phyloP scores from a whole-genome alignment of 2,113 vertebrate genomes.

The Pachyramphus minor region DNA sequence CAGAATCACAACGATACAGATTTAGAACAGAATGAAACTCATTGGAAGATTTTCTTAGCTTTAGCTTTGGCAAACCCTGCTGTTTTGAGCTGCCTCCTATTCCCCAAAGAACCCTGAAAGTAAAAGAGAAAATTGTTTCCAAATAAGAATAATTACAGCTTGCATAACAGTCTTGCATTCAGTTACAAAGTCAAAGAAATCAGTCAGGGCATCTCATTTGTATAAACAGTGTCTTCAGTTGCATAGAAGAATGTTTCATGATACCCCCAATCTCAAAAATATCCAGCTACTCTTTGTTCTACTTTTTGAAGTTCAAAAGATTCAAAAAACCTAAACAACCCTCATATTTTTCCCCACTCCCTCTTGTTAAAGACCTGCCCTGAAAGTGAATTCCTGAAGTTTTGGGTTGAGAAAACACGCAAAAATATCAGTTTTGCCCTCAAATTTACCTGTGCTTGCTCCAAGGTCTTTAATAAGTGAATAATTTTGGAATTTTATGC shows the following conservation, averaged over 20 bases:
- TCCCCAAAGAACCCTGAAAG: constrained; percentile 20
- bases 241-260: neutral
- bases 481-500: neutral
- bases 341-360: neutral
- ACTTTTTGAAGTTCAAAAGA: neutral
- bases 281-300: neutral
- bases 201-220: neutral
- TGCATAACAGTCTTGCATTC: constrained; percentile 34
- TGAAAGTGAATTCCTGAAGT: neutral
- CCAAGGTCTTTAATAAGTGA: neutral
- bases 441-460: neutral
- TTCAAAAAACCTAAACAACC: neutral
- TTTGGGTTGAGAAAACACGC: neutral
- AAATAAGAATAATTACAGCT: constrained; percentile 49
- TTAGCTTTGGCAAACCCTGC: neutral
- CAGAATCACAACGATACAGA: neutral
- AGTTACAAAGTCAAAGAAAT: constrained; percentile 36
- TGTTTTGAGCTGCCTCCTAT: constrained; percentile 32
- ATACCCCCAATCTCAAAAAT: neutral
- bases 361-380: neutral
- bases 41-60: neutral
- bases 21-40: neutral
- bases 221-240: constrained; percentile 31
- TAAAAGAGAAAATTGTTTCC: constrained; percentile 54
- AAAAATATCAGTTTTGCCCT: neutral